Evolutionary conservation across 2,888 invertebrate genomes (phyloP), one percentile per base, ranked within the genome.

Genomic region (Alcis repandata): DNA sequence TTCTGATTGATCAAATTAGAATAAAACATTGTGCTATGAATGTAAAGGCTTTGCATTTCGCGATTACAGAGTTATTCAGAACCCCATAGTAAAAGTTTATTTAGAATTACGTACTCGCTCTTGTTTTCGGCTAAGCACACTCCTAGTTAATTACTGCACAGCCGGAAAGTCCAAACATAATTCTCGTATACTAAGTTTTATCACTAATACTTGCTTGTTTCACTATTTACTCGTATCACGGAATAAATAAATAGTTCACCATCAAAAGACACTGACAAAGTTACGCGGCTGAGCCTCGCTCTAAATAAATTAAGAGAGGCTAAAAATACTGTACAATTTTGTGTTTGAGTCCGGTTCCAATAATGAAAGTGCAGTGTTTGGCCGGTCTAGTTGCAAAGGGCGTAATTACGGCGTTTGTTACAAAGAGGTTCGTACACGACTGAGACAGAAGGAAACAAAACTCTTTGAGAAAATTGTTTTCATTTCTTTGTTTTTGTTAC

Each of bases 331-430:
- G 15, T 13, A 40, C 63, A 46, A 20, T 54, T 59, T 59, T 19
- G 58, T 63, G 38, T 36, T 53, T 48, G 40, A 48, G 53, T 53
- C 63, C 63, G 15, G 33, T 59, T 75, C 74, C 72, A 73, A 70
- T 76, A 76, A 77, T 79, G 76, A 79, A 77, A 78, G 75, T 76
- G 74, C 77, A 76, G 56, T 72, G 73, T 74, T 65, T 76, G 72
- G 71, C 56, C 59, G 53, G 49, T 72, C 72, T 66, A 54, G 66
- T 73, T 76, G 75, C 77, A 79, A 80, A 78, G 75, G 67, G 73
- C 65, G 76, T 80, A 80, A 80, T 80, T 80, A 73, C 74, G 69
- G 64, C 59, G 52, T 70, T 80, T 74, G 77, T 82, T 80, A 79
- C 75, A 72, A 72, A 73, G 72, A 68, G 59, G 51, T 71, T 66